phyloP scores from a whole-genome alignment of 2,797 vertebrate species.

The Hypotaenidia okinawae region DNA sequence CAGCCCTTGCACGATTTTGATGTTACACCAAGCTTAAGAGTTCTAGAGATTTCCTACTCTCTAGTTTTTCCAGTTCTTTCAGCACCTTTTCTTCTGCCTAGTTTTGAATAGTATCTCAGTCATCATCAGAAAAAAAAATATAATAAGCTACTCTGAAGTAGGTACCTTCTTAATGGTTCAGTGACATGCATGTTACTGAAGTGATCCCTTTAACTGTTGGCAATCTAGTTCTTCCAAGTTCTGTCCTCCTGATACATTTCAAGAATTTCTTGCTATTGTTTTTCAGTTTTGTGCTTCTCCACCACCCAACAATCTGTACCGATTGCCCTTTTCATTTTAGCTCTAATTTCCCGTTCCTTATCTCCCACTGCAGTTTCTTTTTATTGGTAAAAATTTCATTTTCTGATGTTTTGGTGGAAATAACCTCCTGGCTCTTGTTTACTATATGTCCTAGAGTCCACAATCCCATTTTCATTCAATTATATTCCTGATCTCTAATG shows the following conservation, averaged over 20 bases:
- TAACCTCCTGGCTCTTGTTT: not conserved
- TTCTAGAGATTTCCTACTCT: not conserved
- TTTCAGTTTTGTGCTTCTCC: not conserved
- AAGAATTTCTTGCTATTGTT: not conserved
- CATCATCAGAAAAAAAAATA: not conserved
- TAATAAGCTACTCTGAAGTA: not conserved
- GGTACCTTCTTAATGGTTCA: not conserved
- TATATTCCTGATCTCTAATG: not conserved
- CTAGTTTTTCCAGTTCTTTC: not conserved
- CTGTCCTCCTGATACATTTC: not conserved
- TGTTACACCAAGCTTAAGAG: not conserved
- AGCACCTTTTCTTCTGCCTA: not conserved
- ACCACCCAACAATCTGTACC: not conserved
- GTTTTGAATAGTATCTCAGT: not conserved
- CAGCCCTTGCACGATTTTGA: not conserved
- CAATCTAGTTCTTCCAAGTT: not conserved
- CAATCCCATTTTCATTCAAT: not conserved
- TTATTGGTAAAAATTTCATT: not conserved
- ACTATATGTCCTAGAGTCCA: not conserved
- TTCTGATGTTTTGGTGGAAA: not conserved
- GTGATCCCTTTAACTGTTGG: not conserved
- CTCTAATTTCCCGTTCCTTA: not conserved
- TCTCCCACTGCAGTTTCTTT: not conserved
- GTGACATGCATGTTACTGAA: not conserved
- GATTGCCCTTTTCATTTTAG: not conserved